Base-by-base conservation (phyloP, 1,140 invertebrate genomes). In the Diabrotica virgifera region DNA sequence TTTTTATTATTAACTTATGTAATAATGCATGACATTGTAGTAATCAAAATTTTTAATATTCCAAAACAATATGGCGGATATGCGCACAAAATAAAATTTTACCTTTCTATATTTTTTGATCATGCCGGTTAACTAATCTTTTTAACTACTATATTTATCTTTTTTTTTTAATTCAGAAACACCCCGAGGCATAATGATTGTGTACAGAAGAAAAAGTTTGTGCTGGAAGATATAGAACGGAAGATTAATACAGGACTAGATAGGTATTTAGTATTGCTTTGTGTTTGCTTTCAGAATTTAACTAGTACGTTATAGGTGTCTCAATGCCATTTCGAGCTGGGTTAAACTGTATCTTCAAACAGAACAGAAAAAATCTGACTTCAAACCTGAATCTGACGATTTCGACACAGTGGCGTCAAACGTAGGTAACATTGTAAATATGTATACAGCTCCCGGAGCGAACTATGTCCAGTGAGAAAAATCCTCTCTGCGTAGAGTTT, bases 321-420 rank as follows among this genome's bases (percentile, higher is more conserved):
- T 98, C 37, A 88, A 89, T 64, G 93, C 95, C 0, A 89, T 98
- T 24, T 87, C 94, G 63, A 90, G 91, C 13, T 99, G 95, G 92
- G 90, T 97, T 0, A 93, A 92, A 81, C 83, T 94, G 55, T 90
- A 96, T 74, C 82, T 99, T 2, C 90, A 95, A 79, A 89, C 86
- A 5, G 96, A 99, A 78, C 97, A 99, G 81, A 95, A 94, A 77
- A 97, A 97, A 78, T 91, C 89, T 0, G 97, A 99, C 79, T 99
- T 97, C 73, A 97, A 94, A 76, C 95, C 96, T 0, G 97, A 99
- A 79, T 90, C 84, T 5, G 90, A 93, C 73, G 86, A 90, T 5
- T 74, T 82, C 53, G 89, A 92, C 72, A 92, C 90, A 0, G 79
- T 93, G 35, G 87, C 87, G 6, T 92, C 90, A 36, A 80, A 86